Evolutionary conservation across 2,113 vertebrate species (phyloP).

Genomic region (Pampusana beccarii): DNA sequence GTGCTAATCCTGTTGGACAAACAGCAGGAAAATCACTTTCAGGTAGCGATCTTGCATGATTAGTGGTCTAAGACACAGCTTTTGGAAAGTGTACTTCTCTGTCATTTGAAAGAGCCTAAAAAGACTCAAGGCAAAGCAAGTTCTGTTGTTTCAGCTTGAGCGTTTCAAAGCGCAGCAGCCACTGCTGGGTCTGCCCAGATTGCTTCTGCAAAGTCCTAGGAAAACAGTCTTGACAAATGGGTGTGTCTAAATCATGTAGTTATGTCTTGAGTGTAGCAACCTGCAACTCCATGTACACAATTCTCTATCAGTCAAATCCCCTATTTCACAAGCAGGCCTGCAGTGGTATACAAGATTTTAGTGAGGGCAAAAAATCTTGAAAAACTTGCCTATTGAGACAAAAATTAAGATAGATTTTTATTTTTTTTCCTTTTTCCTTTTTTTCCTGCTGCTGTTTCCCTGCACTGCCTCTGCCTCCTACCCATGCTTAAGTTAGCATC

Average conservation of each 20-base stretch:
- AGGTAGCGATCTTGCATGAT: background rate
- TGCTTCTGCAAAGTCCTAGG: background rate
- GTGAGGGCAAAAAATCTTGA: background rate
- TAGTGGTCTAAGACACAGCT: background rate
- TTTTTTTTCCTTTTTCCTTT: too few species aligned
- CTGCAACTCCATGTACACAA: background rate
- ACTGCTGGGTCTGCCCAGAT: background rate
- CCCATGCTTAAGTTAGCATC: background rate
- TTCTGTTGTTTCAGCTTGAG: background rate
- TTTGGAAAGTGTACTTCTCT: background rate
- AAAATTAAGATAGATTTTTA: background rate
- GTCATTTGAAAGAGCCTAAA: background rate
- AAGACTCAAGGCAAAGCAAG: background rate
- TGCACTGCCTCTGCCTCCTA: background rate
- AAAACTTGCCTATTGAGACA: background rate
- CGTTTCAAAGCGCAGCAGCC: background rate
- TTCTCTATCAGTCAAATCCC: background rate
- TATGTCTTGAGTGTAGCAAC: background rate
- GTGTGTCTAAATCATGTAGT: background rate
- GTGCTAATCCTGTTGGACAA: background rate
- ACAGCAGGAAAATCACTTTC: background rate
- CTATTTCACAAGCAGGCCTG: background rate
- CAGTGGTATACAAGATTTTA: background rate
- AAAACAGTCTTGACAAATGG: background rate
- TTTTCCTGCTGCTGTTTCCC: background rate